Base-by-base conservation (phyloP, 2,797 vertebrate species). In the Crypturellus tataupa region DNA sequence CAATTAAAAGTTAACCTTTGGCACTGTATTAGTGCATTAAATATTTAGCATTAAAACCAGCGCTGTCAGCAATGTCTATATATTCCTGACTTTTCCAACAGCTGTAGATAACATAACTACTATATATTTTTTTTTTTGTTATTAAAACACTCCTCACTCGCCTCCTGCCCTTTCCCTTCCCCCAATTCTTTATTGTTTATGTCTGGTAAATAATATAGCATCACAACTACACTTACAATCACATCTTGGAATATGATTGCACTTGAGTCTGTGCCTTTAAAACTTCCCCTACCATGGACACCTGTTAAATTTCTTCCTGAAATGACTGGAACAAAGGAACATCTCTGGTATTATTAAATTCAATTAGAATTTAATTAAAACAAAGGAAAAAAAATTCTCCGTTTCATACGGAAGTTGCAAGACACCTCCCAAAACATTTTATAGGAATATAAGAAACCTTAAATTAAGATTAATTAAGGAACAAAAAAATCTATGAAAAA, bases 161-260 rank as follows among this genome's bases (percentile, higher is more conserved):
- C 44, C 42, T 56, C 63, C 53, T 17, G 64, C 33, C 12, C 21
- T 10, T 11, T 3, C 5, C 25, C 9, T 2, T 7, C 2, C 1
- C 4, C 6, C 1, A 16, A 37, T 3, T 55, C 33, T 73, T 44
- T 76, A 35, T 18, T 88, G 39, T 15, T 68, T 40, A 21, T 58
- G 85, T 78, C 29, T 49, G 0, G 0, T 6, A 65, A 10, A 7
- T 40, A 58, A 69, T 4, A 70, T 5, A 70, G 65, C 44, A 47
- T 67, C 39, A 87, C 73, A 64, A 55, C 8, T 47, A 44, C 24
- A 80, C 15, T 46, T 49, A 69, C 5, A 62, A 24, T 56, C 23
- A 29, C 20, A 69, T 56, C 58, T 47, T 72, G 63, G 4, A 78
- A 79, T 37, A 65, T 23, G 17, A 69, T 37, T 27, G 42, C 35